These are phyloP conservation scores for Cryptosula pallasiana DNA, from an alignment of 2,888 invertebrate species.

Conservation along the genomic window DNA sequence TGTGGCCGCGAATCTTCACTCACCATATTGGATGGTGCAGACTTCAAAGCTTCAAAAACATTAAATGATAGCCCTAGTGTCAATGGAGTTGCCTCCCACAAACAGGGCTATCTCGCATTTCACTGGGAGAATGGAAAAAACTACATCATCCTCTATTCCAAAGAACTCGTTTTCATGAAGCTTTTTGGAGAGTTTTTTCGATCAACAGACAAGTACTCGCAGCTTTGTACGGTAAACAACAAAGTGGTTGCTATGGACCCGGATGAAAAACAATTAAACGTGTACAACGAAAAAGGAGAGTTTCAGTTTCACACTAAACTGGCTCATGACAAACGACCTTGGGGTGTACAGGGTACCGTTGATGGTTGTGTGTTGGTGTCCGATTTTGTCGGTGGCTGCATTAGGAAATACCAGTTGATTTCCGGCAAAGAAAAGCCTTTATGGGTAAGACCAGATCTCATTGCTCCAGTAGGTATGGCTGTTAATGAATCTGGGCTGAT, in stretches of 20 bases:
- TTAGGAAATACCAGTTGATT: slow-evolving; percentile 6
- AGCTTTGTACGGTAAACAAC: not conserved
- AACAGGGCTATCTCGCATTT: slow-evolving; percentile 12
- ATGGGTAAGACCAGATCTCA: not conserved
- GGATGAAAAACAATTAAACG: slow-evolving; percentile 10
- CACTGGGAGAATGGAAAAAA: slow-evolving; percentile 20
- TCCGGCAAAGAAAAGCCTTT: not conserved
- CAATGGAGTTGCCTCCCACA: not conserved
- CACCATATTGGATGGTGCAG: not conserved
- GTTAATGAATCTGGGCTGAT: not conserved
- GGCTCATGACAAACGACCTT: not conserved
- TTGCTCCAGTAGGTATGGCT: not conserved
- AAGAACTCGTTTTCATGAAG: not conserved
- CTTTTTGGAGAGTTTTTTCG: slow-evolving; percentile 15
- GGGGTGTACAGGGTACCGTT: not conserved
- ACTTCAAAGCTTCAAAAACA: not conserved
- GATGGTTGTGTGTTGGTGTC: not conserved
- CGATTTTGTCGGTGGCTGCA: not conserved
- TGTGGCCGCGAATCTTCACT: not conserved
- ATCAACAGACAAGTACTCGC: slow-evolving; percentile 12
- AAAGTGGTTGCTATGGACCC: slow-evolving; percentile 10
- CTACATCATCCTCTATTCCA: slow-evolving; percentile 11
- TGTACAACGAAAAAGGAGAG: slow-evolving; percentile 20
- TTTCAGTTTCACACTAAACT: slow-evolving; percentile 14
- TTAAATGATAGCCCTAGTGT: not conserved